These are phyloP conservation scores for Silvanus unidentatus DNA, from an alignment of 2,888 invertebrate genomes.

Conservation along the genomic window DNA sequence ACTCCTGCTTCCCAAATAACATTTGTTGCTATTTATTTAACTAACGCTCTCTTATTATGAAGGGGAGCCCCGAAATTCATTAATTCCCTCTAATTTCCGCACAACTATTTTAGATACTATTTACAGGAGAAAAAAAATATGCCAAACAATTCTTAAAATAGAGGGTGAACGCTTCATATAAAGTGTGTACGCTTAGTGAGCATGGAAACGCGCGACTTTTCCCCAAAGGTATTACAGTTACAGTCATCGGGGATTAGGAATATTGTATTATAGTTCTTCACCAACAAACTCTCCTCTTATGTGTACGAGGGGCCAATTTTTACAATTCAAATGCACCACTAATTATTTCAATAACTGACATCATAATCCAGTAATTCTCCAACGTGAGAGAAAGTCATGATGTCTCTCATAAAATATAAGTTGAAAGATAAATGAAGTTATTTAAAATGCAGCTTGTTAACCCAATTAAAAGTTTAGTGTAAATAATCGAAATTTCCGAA, in stretches of 20 bases:
- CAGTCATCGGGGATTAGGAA: constrained; percentile 35
- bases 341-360: constrained; percentile 2
- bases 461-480: constrained; percentile 33
- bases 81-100: no score
- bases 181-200: constrained; percentile 31
- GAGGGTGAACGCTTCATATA: constrained; percentile 30
- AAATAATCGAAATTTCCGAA: constrained; percentile 24
- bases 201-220: constrained; percentile 33
- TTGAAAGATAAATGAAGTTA: neutral
- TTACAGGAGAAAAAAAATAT: constrained; percentile 14
- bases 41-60: no score
- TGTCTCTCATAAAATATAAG: no score
- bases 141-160: constrained; percentile 34
- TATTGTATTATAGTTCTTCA: constrained; percentile 32
- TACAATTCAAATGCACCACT: neutral
- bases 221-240: constrained; percentile 31
- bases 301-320: neutral
- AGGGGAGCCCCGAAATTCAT: no score
- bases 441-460: constrained; percentile 25
- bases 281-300: constrained; percentile 14
- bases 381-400: no score
- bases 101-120: no score
- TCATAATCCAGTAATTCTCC: no score
- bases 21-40: no score
- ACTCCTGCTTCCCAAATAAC: no score